Evolutionary conservation across 2,888 invertebrate genomes (phyloP), one percentile per base, ranked within the genome.

Genomic region (Sthenelais limicola): DNA sequence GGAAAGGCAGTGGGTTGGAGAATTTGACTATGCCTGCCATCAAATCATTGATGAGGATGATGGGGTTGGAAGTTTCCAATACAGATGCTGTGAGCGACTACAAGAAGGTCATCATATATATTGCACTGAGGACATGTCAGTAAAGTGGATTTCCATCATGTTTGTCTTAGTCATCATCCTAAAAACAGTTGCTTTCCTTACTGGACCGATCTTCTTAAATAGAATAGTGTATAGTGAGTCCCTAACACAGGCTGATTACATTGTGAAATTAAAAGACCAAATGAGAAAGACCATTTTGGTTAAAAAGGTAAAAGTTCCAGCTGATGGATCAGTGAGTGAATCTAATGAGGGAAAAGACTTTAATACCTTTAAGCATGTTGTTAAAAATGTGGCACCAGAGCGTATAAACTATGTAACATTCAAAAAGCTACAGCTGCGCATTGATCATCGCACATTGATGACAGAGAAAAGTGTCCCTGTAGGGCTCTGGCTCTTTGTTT

Each of bases 191-290:
- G 77, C 85, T 54, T 81, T 86, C 66, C 79, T 85, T 56, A 82
- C 84, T 67, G 80, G 82, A 47, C 86, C 86, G 0, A 74, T 83
- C 48, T 74, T 84, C n/a, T 74, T 86, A 3, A 84, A 85, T 0
- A 72, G 78, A 30, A 78, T 80, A 51, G 80, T 84, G 77, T 85
- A 84, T 75, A 82, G 79, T 21, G 82, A 82, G 5, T 80, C 83
- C 0, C 83, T 85, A 54, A 79, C 81, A 48, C 82, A 83, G 9
- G 79, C 83, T 0, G 84, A 84, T 70, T 87, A 87, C 72, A 79
- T 84, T 4, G 81, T 85, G 18, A 71, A 51, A 62, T 62, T 71
- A 4, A 73, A 74, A 49, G 71, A 74, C n/a, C 58, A 68, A 5
- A 56, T 78, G 62, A 35, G 49, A 26, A 78, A 77, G 48, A 78